Base-by-base conservation (phyloP, 2,797 vertebrate species). In the Semotilus atromaculatus region DNA sequence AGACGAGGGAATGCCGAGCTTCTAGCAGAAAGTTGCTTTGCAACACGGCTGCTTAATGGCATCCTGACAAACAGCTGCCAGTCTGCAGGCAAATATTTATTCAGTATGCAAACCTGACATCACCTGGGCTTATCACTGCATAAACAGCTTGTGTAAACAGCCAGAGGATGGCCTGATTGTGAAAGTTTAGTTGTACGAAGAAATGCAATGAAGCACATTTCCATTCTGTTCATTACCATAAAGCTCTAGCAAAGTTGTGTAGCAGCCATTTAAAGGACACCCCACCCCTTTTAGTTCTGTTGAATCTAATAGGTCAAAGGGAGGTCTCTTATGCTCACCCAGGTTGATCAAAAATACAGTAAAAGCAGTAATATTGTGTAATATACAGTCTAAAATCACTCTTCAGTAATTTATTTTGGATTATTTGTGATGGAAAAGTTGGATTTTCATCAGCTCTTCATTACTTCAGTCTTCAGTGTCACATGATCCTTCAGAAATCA, bases 51-150 rank as follows among this genome's bases (percentile, higher is more conserved):
- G 76, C 96, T 97, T 97, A 97, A 97, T 93, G 97, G 96, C 96
- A 97, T 98, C 96, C 97, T 97, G 95, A 95, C 96, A 94, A 97
- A 97, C 98, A 98, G 95, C 96, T 97, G 97, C 95, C 94, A 91
- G 91, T 90, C 92, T 90, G 91, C 92, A 16, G 83, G 94, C 96
- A 97, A 97, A 98, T 98, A 98, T 99, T 98, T 96, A 97, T 94
- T 96, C 94, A 93, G 92, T 95, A 94, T 96, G 94, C 92, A 96
- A 95, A 96, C 96, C 95, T 95, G 95, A 93, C 95, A 93, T 94
- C 92, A 89, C 90, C 91, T 92, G 86, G 87, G 89, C 90, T 90
- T 95, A 97, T 97, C 96, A 92, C 93, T 94, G 91, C 92, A 95
- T 95, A 96, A 97, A 97, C 96, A 97, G 93, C 94, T 96, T 97